Percentiles rank a stretch among this genome's conserved stretches.
Conservation (phyloP, 2,113 vertebrate genomes). For the Tragelaphus strepsiceros region DNA sequence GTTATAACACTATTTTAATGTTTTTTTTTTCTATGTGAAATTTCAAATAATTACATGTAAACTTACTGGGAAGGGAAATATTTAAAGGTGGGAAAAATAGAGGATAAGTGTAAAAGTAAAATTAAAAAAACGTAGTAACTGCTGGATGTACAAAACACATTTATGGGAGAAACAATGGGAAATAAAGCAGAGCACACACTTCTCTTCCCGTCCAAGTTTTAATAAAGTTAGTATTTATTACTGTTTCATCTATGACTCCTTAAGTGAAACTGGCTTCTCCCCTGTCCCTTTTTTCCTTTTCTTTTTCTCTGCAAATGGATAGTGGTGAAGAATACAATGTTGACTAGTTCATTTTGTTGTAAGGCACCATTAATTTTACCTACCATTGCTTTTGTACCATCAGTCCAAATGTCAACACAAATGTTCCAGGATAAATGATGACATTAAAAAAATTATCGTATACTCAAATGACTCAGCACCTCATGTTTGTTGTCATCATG, state of each 20-base stretch:
- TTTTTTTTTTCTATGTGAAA: neutral
- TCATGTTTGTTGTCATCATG: neutral
- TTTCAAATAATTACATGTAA: neutral
- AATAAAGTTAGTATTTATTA: slow-evolving; percentile 8
- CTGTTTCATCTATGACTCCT: neutral
- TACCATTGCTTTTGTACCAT: neutral
- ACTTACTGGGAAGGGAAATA: neutral
- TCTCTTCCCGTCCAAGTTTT: neutral
- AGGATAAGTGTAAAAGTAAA: neutral
- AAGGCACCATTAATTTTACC: neutral
- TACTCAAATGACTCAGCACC: neutral
- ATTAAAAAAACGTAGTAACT: rapidly evolving
- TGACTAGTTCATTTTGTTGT: neutral
- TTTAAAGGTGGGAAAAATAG: neutral
- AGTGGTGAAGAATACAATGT: neutral
- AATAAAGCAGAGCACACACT: neutral
- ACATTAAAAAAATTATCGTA: neutral
- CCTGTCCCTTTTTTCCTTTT: rapidly evolving
- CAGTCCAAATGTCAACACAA: neutral
- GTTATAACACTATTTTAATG: neutral
- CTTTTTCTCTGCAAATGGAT: neutral
- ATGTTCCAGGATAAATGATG: neutral
- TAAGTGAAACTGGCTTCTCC: neutral
- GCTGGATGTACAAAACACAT: neutral
- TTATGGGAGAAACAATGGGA: neutral